These are phyloP conservation scores for Entomyzon cyanotis DNA, from an alignment of 2,113 vertebrate genomes.

Conservation along the genomic window DNA sequence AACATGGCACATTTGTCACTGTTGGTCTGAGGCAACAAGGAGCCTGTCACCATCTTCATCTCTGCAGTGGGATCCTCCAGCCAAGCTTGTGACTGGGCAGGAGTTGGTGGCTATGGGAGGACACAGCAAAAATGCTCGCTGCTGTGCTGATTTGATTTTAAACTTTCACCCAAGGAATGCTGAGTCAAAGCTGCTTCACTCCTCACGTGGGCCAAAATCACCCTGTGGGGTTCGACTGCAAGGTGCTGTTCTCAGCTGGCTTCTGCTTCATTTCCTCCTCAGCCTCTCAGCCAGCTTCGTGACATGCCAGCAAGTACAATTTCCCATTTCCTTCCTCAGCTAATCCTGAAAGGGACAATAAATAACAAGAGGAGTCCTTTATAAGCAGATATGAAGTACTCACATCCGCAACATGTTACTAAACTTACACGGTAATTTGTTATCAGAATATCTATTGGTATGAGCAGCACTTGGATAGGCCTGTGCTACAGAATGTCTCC, in stretches of 20 bases:
- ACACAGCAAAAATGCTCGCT: neutral
- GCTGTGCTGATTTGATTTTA: neutral
- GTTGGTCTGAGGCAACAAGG: fast-evolving
- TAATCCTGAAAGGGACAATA: neutral
- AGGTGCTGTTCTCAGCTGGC: neutral
- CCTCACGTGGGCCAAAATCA: neutral
- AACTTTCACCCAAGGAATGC: neutral
- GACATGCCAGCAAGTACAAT: neutral
- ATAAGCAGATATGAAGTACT: neutral
- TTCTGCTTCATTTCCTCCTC: neutral
- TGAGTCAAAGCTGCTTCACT: neutral
- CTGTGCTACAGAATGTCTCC: neutral
- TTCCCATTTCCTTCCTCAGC: constrained; percentile 8
- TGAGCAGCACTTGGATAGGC: neutral
- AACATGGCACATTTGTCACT: neutral
- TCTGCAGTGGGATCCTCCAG: fast-evolving
- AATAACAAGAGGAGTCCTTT: neutral
- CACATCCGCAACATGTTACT: neutral
- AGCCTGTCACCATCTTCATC: neutral
- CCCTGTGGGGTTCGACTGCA: fast-evolving
- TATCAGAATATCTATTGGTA: neutral
- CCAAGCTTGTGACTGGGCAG: neutral
- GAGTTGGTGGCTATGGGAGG: neutral
- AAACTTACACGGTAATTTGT: neutral
- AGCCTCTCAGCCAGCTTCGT: neutral